Evolutionary conservation across 2,888 invertebrate genomes (phyloP), one percentile per base, ranked within the genome.

Genomic region (Oxystoma pomonae): DNA sequence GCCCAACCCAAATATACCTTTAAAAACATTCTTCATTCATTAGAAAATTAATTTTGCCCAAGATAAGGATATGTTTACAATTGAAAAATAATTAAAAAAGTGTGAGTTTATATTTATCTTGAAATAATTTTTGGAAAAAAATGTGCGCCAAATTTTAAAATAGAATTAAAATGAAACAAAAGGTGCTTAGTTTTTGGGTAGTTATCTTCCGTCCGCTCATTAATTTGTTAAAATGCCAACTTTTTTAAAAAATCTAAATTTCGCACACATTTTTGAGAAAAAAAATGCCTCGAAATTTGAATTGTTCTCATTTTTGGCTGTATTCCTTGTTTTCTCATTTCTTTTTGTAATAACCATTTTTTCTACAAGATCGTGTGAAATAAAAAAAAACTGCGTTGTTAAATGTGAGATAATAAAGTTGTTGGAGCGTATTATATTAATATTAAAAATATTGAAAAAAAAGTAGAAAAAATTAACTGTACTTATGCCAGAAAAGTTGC

Each of bases 321-420:
- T n/a, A n/a, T n/a, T n/a, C n/a, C n/a, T n/a, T n/a, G n/a, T n/a
- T n/a, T n/a, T n/a, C n/a, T n/a, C n/a, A n/a, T 35, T 35, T 35
- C 5, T 35, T 35, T 12, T 35, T 35, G 3, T 35, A 35, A 35
- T 3, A 35, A 7, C 5, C 35, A 35, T 35, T 35, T 35, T 35
- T 35, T 35, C 5, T 7, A 35, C 12, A 35, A 35, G 35, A 35
- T 7, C 12, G 35, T 35, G 35, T 7, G 12, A 35, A 35, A 12
- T n/a, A n/a, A n/a, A n/a, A n/a, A n/a, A 61, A 65, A 62, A 63
- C 51, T 49, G 58, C 61, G 20, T 76, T 77, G 77, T 78, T 78
- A 74, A 76, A 77, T 77, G 77, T 78, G 77, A 76, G 76, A 78
- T 77, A 75, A 75, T 74, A 76, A 78, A 79, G 78, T 76, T 74